Evolutionary conservation across 2,113 vertebrate genomes (phyloP).

Genomic region (Beaufortia kweichowensis): DNA sequence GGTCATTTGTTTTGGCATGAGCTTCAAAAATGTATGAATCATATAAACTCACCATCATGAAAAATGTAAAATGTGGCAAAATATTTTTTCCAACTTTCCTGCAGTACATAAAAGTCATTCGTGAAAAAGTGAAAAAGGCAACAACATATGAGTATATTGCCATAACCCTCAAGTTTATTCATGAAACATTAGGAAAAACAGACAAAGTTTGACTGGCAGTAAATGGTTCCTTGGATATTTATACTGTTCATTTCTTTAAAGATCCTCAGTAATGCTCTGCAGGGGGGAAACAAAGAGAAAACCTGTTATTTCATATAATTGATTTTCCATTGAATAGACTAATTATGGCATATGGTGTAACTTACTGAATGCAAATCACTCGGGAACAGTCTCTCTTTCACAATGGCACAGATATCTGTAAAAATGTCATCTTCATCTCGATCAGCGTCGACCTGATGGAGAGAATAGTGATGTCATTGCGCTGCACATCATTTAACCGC

Average conservation of each 20-base stretch:
- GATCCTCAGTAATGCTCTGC: conserved; percentile 42
- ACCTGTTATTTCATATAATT: neutral
- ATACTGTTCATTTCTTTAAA: neutral
- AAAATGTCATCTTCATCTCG: conserved; percentile 69
- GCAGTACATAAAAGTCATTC: neutral
- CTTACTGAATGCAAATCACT: conserved; percentile 45
- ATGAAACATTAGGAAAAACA: neutral
- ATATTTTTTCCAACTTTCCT: neutral
- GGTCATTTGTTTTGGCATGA: conserved; percentile 1
- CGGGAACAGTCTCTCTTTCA: conserved; percentile 63
- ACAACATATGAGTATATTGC: neutral
- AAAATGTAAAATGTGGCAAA: neutral
- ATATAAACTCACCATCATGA: neutral
- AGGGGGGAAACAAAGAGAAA: neutral
- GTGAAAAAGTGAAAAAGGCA: neutral
- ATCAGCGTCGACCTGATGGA: conserved; percentile 69
- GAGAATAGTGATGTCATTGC: neutral
- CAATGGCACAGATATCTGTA: conserved; percentile 62
- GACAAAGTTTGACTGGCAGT: neutral
- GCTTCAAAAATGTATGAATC: neutral
- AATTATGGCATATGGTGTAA: conserved; percentile 23
- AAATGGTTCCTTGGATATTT: neutral
- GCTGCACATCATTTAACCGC: neutral
- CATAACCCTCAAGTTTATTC: neutral
- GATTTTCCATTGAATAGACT: no score